Evolutionary conservation across 2,797 vertebrate species (phyloP).

Genomic region (Typhlichthys subterraneus): DNA sequence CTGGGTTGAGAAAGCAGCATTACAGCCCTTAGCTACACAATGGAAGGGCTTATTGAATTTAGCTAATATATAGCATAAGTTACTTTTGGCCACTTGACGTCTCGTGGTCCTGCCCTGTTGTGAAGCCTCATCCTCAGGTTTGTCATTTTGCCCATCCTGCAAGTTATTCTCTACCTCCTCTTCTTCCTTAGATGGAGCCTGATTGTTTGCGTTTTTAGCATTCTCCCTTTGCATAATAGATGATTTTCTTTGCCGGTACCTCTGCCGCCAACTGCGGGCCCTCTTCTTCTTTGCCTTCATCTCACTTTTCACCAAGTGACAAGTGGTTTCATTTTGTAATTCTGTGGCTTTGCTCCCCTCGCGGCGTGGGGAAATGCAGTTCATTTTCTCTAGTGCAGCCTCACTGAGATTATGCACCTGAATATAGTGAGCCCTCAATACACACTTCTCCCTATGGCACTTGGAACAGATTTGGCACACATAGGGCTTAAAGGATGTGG

Average conservation of each 20-base stretch:
- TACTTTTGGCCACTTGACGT: constrained; percentile 88
- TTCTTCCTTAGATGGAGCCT: constrained; percentile 60
- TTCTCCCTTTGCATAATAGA: constrained; percentile 40
- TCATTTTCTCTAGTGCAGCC: constrained; percentile 76
- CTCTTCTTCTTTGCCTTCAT: constrained; percentile 44
- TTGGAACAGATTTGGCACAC: constrained; percentile 93
- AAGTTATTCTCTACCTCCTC: constrained; percentile 68
- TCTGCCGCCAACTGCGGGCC: constrained; percentile 29
- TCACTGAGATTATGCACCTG: constrained; percentile 84
- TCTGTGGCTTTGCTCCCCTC: constrained; percentile 65
- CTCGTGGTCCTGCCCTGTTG: constrained; percentile 86
- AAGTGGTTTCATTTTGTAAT: constrained; percentile 24
- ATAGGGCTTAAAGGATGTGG: constrained; percentile 90
- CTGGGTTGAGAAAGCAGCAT: constrained; percentile 89
- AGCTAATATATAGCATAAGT: constrained; percentile 90
- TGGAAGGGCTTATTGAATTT: constrained; percentile 96
- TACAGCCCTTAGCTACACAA: constrained; percentile 93
- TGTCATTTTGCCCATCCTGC: constrained; percentile 77
- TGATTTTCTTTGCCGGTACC: constrained; percentile 42
- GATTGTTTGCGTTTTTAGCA: constrained; percentile 64
- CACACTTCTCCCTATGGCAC: constrained; percentile 87
- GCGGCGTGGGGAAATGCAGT: constrained; percentile 61
- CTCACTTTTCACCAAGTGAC: constrained; percentile 14
- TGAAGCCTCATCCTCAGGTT: constrained; percentile 57
- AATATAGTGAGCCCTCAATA: constrained; percentile 87